Evolutionary conservation across 2,113 vertebrate genomes (phyloP).

Genomic region (Microcebus murinus): DNA sequence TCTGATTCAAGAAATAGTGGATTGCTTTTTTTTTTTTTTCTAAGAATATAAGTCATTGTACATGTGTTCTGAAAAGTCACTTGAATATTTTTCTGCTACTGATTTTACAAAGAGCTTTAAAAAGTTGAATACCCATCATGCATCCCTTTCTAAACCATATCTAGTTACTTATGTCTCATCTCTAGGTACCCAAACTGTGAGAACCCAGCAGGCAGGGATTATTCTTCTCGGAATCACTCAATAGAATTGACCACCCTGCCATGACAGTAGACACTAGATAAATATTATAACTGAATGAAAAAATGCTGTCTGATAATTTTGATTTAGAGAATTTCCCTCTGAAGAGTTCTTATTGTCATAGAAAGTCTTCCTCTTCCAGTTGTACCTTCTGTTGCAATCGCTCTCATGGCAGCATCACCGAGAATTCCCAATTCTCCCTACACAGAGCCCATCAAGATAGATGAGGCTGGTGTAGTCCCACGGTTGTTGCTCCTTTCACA

Average conservation of each 20-base stretch:
- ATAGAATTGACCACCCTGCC: background rate
- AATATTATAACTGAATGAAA: background rate
- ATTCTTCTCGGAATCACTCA: background rate
- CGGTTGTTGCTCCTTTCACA: constrained; percentile 40
- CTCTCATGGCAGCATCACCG: background rate
- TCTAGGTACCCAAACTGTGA: background rate
- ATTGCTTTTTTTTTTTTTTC: background rate
- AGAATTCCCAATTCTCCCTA: background rate
- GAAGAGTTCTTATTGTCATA: background rate
- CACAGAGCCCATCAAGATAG: background rate
- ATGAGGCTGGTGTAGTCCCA: background rate
- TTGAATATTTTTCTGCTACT: background rate
- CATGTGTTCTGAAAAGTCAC: constrained; percentile 7
- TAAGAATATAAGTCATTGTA: background rate
- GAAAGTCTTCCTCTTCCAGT: background rate
- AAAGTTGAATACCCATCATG: background rate
- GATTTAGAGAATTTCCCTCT: background rate
- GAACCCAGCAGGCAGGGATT: background rate
- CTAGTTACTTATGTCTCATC: background rate
- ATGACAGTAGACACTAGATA: background rate
- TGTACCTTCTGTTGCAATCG: background rate
- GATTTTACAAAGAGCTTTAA: constrained; percentile 36
- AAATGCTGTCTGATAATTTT: background rate
- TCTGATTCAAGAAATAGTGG: background rate
- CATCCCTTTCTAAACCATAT: background rate